Evolutionary conservation across 1,140 invertebrate species (phyloP), one percentile per base, ranked within the genome.

Genomic region (Bathynomus jamesi): DNA sequence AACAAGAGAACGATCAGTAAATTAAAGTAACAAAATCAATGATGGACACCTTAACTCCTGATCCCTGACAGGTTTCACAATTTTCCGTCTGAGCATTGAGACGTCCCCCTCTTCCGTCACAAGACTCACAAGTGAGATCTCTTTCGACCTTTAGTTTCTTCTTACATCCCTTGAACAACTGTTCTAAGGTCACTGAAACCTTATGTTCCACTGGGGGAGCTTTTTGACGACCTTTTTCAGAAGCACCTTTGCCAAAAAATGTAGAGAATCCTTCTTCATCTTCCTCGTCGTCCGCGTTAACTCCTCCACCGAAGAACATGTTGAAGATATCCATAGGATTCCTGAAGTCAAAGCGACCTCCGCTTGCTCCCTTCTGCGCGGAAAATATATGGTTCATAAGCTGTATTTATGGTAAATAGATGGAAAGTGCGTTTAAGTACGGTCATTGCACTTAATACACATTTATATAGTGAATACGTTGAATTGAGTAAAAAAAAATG

Each of bases 311-410:
- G 68, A 87, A 87, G 78, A 87, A 87, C 84, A 87, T 86, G 71
- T 86, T 83, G 79, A 87, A 87, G 60, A 87, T 85, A 78, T 87
- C 86, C 83, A 86, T 86, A 0, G 86, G 86, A 63, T 83, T 83
- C 72, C 84, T 83, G 80, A 85, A 84, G 29, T 82, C 81, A 5
- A 74, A 79, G 8, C 81, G 82, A 5, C 65, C 72, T 11, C 72
- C 73, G 5, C 71, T 11, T 24, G 65, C 64, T 3, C 70, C 70
- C 30, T 28, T 21, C 65, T 71, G 17, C 7, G 17, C 17, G 17
- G 7, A 17, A 40, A 40, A 8, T 8, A 8, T 8, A 40, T 8
- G 17, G 17, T 40, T 8, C 7, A 40, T 40, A 40, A n/a, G n/a
- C n/a, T n/a, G n/a, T n/a, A 8, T 8, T 40, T 8, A 40, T 8